Evolutionary conservation across 2,888 invertebrate genomes (phyloP), one percentile per base, ranked within the genome.

Genomic region (Eumacrocentrus americanus): DNA sequence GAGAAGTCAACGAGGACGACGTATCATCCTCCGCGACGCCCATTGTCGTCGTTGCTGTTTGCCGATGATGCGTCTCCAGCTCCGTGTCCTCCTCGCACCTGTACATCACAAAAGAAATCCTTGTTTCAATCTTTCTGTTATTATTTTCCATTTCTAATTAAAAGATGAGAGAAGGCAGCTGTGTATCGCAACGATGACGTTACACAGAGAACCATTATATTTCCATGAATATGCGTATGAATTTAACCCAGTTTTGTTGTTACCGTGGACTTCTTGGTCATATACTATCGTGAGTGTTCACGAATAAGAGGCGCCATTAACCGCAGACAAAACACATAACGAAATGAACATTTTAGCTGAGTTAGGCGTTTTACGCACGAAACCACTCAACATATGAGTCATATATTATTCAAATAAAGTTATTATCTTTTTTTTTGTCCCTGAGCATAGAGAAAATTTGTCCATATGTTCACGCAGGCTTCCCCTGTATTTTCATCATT

Each of bases 1-100:
- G 78, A 64, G 78, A 74, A 66, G 75, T 77, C 69, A 78, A 68
- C 62, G 78, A 78, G 64, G 76, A 75, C 65, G 79, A 75, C 55
- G 77, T 77, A 66, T 79, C 79, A 70, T 79, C 79, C 70, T 79
- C 79, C 65, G 79, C 79, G 72, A 79, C 77, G 67, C 79, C 78
- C 79, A 79, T 79, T 68, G 76, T 78, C 66, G 75, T 70, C 70
- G 72, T 71, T 67, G 74, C 74, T 64, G 77, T 72, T 70, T 76
- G 76, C 68, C 74, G 77, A 72, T 78, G 76, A 69, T 72, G 69
- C 68, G 78, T 72, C 72, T 78, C 78, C 71, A 77, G 74, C 73
- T 78, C 78, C 70, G 78, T 75, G 64, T 75, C 76, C 72, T 79
- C 78, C 73, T 78, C 78, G 67, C 78, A 79, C 78, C 78, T 79